Percentiles rank a stretch among this genome's conserved stretches.
Conservation (phyloP, 2,113 vertebrate genomes). For the Neomonachus schauinslandi region DNA sequence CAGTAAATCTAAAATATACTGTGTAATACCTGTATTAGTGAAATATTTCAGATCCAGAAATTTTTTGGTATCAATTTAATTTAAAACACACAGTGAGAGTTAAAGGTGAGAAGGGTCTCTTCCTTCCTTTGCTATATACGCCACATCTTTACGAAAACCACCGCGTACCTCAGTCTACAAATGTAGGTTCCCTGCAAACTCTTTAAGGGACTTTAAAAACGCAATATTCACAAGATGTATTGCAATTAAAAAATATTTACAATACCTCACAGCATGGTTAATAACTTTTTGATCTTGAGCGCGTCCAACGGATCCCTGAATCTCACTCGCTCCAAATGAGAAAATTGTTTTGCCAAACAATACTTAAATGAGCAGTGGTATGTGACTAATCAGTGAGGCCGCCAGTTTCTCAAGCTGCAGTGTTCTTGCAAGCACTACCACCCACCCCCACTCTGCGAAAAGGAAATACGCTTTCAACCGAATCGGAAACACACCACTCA, state of each 20-base stretch:
- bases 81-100: conserved; percentile 32
- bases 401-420: conserved; percentile 51
- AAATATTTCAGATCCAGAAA: neutral
- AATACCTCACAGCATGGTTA: neutral
- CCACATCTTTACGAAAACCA: conserved; percentile 21
- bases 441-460: neutral
- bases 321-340: neutral
- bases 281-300: conserved; percentile 34
- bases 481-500: conserved; percentile 73
- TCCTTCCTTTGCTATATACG: neutral
- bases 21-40: neutral
- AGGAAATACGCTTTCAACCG: conserved; percentile 75
- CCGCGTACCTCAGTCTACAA: neutral
- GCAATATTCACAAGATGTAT: neutral
- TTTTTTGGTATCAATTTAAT: conserved; percentile 1
- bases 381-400: conserved; percentile 61
- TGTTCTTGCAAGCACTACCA: neutral
- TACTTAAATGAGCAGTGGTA: conserved; percentile 58
- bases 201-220: neutral
- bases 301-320: conserved; percentile 18
- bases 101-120: conserved; percentile 10
- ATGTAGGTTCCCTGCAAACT: neutral
- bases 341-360: conserved; percentile 53
- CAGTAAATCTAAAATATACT: neutral
- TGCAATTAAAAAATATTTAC: conserved; percentile 46